A percentile compares a stretch with the other conserved stretches of the same genome.
These are phyloP conservation scores for Notothenia rossii DNA, from an alignment of 2,113 vertebrate genomes.

Conservation along the genomic window DNA sequence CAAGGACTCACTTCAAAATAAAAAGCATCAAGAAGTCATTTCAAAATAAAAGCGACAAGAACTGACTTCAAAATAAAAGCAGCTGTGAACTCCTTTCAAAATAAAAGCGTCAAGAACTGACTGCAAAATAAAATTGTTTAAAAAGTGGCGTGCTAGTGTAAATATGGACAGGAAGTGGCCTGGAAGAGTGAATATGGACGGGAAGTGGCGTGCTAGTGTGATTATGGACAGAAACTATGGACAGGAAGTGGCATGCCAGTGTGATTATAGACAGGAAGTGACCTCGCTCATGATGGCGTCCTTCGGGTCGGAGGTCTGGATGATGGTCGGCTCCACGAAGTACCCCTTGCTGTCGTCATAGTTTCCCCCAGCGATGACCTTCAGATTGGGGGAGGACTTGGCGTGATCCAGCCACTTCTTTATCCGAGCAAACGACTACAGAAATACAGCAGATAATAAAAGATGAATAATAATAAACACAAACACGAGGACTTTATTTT, in stretches of 20 bases:
- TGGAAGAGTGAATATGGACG: no score
- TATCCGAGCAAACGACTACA: slow-evolving; percentile 90
- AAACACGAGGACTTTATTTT: not conserved
- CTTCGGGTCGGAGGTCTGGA: slow-evolving; percentile 89
- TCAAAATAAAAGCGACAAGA: no score
- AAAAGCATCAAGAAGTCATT: no score
- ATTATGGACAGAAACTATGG: no score
- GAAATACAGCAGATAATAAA: not conserved
- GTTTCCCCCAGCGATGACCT: slow-evolving; percentile 89
- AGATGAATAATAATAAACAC: not conserved
- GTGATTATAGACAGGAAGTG: not conserved
- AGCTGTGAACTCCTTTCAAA: no score
- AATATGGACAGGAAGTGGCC: no score
- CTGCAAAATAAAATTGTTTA: no score
- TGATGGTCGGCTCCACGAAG: slow-evolving; percentile 92
- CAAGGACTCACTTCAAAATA: no score
- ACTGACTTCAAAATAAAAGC: no score
- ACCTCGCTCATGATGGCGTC: slow-evolving; percentile 96
- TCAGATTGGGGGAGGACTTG: slow-evolving; percentile 85
- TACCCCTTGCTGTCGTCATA: slow-evolving; percentile 89
- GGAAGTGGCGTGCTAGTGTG: not conserved
- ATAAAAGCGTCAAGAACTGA: no score
- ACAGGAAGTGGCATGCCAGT: no score
- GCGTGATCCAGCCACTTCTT: slow-evolving; percentile 89
- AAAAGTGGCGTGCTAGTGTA: no score